These are phyloP conservation scores for Ifrita kowaldi DNA, from an alignment of 2,113 vertebrate species.

Conservation along the genomic window DNA sequence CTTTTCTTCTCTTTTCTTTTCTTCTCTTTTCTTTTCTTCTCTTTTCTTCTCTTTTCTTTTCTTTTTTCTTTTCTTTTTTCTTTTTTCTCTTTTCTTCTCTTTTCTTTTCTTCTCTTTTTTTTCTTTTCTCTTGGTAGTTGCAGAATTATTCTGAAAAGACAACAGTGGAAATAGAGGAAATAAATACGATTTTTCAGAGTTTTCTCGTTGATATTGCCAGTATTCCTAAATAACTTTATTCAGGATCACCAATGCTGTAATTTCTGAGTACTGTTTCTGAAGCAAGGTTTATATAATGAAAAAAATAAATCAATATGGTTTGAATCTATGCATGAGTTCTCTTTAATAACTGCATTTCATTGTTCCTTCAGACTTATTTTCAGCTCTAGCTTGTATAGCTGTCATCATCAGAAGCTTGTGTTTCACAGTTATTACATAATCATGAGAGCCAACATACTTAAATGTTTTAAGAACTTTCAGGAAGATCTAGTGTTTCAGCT, in stretches of 20 bases:
- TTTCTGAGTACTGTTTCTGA: background rate
- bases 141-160: background rate
- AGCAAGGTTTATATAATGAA: background rate
- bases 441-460: background rate
- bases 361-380: background rate
- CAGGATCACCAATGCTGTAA: background rate
- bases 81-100: no score
- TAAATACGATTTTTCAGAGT: background rate
- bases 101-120: background rate
- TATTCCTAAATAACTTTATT: background rate
- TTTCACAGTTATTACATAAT: slow-evolving; percentile 24
- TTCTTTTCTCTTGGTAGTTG: background rate
- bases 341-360: background rate
- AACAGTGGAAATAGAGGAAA: background rate
- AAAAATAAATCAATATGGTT: background rate
- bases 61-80: no score
- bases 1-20: no score
- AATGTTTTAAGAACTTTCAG: slow-evolving; percentile 22
- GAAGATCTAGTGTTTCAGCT: slow-evolving; percentile 39
- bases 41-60: no score
- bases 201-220: background rate
- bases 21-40: background rate
- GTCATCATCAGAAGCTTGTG: background rate
- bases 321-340: background rate
- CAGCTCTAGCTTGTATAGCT: background rate